Evolutionary conservation across 2,113 vertebrate species (phyloP).

Genomic region (Carassius carassius): DNA sequence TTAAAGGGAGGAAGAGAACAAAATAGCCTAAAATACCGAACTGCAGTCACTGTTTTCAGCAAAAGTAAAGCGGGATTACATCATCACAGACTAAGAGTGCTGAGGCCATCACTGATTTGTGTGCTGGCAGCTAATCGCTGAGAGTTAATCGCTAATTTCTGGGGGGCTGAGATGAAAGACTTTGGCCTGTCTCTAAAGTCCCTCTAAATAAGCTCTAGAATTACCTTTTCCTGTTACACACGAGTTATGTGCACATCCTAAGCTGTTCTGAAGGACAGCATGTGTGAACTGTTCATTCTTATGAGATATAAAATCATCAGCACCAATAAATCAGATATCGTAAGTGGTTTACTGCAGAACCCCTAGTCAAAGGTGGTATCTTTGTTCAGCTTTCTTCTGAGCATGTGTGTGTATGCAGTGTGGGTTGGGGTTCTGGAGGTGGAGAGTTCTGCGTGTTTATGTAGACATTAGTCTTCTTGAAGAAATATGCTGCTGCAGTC

Average conservation of each 20-base stretch:
- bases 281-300: background rate
- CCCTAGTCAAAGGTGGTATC: background rate
- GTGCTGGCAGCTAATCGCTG: conserved; percentile 15
- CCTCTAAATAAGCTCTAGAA: background rate
- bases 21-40: background rate
- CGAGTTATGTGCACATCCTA: background rate
- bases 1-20: background rate
- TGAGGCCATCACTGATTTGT: background rate
- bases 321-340: background rate
- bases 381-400: conserved; percentile 12
- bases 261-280: background rate
- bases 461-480: background rate
- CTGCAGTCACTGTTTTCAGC: background rate
- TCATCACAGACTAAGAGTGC: conserved; percentile 6
- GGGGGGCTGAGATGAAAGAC: conserved; percentile 12
- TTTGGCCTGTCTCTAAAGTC: background rate
- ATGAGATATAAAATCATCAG: background rate
- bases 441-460: background rate
- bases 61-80: conserved; percentile 14
- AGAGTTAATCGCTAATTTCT: conserved; percentile 23
- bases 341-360: background rate
- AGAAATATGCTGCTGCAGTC: background rate
- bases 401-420: background rate
- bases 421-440: background rate
- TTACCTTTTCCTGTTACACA: background rate